Evolutionary conservation across 2,113 vertebrate genomes (phyloP).

Genomic region (Clinocottus analis): DNA sequence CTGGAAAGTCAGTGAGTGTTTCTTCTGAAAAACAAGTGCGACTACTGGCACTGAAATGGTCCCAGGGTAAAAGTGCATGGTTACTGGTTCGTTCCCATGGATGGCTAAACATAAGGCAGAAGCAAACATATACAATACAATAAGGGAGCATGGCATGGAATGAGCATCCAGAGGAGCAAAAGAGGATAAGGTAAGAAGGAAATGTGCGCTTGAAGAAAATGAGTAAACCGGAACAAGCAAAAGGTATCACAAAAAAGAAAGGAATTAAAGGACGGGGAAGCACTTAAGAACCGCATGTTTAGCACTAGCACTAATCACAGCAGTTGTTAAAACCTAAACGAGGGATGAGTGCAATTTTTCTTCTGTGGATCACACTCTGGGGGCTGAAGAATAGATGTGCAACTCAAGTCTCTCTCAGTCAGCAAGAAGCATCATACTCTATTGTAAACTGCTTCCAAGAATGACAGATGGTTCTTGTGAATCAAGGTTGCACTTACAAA

Average conservation of each 20-base stretch:
- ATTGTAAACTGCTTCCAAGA: constrained; percentile 7
- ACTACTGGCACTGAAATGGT: constrained; percentile 3
- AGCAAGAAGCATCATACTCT: constrained; percentile 6
- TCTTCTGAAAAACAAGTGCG: neutral
- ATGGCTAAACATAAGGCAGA: neutral
- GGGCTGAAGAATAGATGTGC: constrained; percentile 12
- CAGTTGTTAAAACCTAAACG: constrained; percentile 45
- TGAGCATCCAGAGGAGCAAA: constrained; percentile 13
- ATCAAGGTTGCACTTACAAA: constrained; percentile 3
- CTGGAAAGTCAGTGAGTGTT: neutral
- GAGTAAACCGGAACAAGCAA: neutral
- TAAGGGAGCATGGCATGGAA: neutral
- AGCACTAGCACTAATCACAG: constrained; percentile 41
- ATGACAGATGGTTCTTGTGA: neutral
- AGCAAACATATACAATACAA: neutral
- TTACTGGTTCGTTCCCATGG: neutral
- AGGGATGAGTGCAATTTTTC: constrained; percentile 37
- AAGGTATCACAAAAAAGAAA: neutral
- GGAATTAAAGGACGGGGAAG: neutral
- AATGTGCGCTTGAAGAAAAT: neutral
- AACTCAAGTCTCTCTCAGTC: constrained; percentile 17
- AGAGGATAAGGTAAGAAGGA: neutral
- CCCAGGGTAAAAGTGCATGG: constrained; percentile 8
- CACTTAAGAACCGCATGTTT: constrained; percentile 33
- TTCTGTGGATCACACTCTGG: constrained; percentile 44